phyloP scores from a whole-genome alignment of 2,113 vertebrate species.

The Aleadryas rufinucha region DNA sequence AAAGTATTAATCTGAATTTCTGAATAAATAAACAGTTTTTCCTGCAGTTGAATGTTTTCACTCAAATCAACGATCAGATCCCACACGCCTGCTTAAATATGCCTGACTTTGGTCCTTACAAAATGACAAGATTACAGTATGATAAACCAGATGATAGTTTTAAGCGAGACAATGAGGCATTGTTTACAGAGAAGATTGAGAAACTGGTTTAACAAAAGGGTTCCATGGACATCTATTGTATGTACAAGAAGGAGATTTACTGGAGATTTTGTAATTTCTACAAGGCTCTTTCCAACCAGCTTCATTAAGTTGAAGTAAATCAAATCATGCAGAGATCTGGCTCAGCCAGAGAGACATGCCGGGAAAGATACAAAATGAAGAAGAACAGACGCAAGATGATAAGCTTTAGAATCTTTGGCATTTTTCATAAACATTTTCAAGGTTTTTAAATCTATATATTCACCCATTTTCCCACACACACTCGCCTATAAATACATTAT shows the following conservation, averaged over 20 bases:
- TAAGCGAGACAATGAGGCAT: constrained; percentile 68
- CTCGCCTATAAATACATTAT: constrained; percentile 34
- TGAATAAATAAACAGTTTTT: constrained; percentile 64
- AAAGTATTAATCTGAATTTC: constrained; percentile 21
- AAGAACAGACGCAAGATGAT: constrained; percentile 68
- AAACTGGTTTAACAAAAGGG: constrained; percentile 68
- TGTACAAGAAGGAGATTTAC: constrained; percentile 71
- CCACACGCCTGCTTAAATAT: constrained; percentile 59
- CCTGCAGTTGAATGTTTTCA: constrained; percentile 48
- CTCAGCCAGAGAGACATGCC: constrained; percentile 63
- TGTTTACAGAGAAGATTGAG: constrained; percentile 74
- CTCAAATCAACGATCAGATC: constrained; percentile 60
- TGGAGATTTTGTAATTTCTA: constrained; percentile 75
- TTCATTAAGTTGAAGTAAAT: constrained; percentile 78
- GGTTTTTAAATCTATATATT: constrained; percentile 55
- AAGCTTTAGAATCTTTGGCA: constrained; percentile 72
- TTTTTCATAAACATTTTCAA: constrained; percentile 73
- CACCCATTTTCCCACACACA: not conserved
- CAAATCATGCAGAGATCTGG: constrained; percentile 76
- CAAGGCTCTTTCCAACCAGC: constrained; percentile 69
- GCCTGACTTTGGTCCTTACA: constrained; percentile 53
- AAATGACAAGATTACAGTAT: constrained; percentile 60
- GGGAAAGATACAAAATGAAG: constrained; percentile 69
- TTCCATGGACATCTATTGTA: constrained; percentile 65
- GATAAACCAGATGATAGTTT: constrained; percentile 62